A percentile compares a stretch with the other conserved stretches of the same genome.
phyloP scores from a whole-genome alignment of 2,113 vertebrate species.

The Zeus faber region DNA sequence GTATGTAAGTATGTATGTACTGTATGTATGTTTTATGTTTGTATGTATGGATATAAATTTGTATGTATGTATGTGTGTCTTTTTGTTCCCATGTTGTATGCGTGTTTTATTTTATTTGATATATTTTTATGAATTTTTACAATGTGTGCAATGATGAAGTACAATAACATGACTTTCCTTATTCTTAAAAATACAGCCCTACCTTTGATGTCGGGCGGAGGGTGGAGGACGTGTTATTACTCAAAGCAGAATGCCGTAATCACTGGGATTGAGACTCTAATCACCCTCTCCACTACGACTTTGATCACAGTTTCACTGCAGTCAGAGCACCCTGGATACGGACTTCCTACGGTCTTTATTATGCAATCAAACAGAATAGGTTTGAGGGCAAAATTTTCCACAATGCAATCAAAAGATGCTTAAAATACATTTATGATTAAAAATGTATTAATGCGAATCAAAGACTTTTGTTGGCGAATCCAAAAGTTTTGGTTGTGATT shows the following conservation, averaged over 20 bases:
- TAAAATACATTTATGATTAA: background rate
- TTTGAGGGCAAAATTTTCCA: background rate
- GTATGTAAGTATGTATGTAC: too few species aligned
- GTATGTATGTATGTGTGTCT: too few species aligned
- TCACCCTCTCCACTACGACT: constrained; percentile 23
- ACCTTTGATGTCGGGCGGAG: constrained; percentile 30
- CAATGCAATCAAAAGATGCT: background rate
- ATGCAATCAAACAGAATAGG: too few species aligned
- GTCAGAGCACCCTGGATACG: constrained; percentile 8
- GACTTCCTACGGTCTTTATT: too few species aligned
- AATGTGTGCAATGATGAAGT: background rate
- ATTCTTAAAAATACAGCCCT: background rate
- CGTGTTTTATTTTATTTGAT: too few species aligned
- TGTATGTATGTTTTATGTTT: too few species aligned
- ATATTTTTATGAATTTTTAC: too few species aligned
- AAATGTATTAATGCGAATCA: background rate
- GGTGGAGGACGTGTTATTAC: constrained; percentile 35
- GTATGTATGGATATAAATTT: too few species aligned
- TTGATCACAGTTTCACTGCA: constrained; percentile 24
- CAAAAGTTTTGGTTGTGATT: too few species aligned
- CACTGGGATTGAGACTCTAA: constrained; percentile 27
- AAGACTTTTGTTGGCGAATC: too few species aligned
- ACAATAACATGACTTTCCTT: background rate
- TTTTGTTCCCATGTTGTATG: too few species aligned
- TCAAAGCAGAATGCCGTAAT: constrained; percentile 40